Evolutionary conservation across 2,113 vertebrate species (phyloP).

Genomic region (Bagarius yarrelli): DNA sequence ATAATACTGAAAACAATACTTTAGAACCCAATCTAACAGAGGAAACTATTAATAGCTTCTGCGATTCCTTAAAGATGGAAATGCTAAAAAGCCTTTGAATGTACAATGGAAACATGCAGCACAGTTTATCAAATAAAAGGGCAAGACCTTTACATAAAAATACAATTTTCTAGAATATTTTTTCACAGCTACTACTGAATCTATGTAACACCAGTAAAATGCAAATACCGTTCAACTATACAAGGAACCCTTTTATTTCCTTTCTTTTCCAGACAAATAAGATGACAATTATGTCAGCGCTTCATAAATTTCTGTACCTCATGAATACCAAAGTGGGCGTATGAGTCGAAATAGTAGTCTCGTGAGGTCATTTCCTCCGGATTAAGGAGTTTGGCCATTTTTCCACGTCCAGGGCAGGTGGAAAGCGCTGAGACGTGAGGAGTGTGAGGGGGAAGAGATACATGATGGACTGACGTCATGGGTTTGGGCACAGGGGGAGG

Average conservation of each 20-base stretch:
- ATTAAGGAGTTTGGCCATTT: conserved; percentile 88
- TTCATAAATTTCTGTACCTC: conserved; percentile 75
- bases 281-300: neutral
- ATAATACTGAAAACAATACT: neutral
- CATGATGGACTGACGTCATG: conserved; percentile 78
- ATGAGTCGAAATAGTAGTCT: conserved; percentile 98
- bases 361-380: conserved; percentile 97
- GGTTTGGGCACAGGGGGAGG: conserved; percentile 80
- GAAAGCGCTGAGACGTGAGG: conserved; percentile 74
- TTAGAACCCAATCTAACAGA: neutral
- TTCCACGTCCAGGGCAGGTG: conserved; percentile 84
- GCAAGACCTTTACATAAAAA: neutral
- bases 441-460: conserved; percentile 66
- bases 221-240: neutral
- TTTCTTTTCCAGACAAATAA: neutral
- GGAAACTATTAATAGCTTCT: neutral
- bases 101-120: neutral
- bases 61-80: neutral
- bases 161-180: neutral
- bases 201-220: neutral
- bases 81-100: neutral
- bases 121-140: neutral
- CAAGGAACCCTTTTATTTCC: neutral
- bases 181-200: neutral
- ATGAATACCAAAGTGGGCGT: conserved; percentile 97